A percentile compares a stretch with the other conserved stretches of the same genome.
Evolutionary conservation across 2,888 invertebrate genomes (phyloP).

Genomic region (Achlya flavicornis): DNA sequence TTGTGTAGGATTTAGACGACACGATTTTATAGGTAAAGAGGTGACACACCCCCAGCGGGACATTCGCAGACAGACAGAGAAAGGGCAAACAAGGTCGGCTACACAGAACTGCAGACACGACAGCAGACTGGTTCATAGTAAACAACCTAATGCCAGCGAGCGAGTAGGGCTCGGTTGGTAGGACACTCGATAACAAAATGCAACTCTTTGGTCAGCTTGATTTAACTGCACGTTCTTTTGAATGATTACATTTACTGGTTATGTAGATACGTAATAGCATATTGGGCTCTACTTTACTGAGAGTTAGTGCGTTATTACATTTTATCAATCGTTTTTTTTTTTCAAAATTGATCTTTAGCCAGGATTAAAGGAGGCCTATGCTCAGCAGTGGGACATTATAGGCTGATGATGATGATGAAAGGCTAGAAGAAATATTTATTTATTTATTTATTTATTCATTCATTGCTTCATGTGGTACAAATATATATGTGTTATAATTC

Average conservation of each 20-base stretch:
- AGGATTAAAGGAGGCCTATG: too few relatives aligned
- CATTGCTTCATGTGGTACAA: too few relatives aligned
- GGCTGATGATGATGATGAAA: too few relatives aligned
- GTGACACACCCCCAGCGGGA: slow-evolving; percentile 49
- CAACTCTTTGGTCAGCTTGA: not conserved
- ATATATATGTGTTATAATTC: too few relatives aligned
- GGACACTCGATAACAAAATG: not conserved
- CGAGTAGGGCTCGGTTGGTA: not conserved
- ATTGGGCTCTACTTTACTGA: too few relatives aligned
- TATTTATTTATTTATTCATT: too few relatives aligned
- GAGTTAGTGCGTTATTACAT: too few relatives aligned
- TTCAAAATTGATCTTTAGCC: not conserved
- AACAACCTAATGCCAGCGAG: not conserved
- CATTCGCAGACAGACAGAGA: slow-evolving; percentile 32
- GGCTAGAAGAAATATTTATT: too few relatives aligned
- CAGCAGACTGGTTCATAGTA: not conserved
- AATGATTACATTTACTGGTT: not conserved
- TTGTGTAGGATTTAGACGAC: not conserved
- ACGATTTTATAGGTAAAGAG: slow-evolving; percentile 13
- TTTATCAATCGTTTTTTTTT: too few relatives aligned
- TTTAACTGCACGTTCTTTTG: not conserved
- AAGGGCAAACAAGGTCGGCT: slow-evolving; percentile 37
- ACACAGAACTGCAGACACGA: not conserved
- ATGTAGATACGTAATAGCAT: too few relatives aligned
- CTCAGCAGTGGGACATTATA: too few relatives aligned